These are phyloP conservation scores for Marmota flaviventris DNA, from an alignment of 2,113 vertebrate species.

Conservation along the genomic window DNA sequence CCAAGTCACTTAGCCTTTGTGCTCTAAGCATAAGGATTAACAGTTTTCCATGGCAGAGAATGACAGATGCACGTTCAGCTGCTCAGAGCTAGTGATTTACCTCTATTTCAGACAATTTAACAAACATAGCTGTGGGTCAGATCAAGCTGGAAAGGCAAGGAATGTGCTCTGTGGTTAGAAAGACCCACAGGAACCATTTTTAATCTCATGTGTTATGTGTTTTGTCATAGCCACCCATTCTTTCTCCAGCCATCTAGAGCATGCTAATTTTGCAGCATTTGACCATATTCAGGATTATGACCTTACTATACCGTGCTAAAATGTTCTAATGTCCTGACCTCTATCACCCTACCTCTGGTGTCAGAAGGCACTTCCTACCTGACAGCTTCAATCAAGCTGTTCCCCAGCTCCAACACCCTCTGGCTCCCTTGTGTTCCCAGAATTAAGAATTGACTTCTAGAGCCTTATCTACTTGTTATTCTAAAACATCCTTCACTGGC, in stretches of 20 bases:
- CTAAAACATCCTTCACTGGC: neutral
- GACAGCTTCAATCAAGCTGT: neutral
- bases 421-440: neutral
- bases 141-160: neutral
- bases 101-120: neutral
- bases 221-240: neutral
- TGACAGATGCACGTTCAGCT: rapidly evolving
- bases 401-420: neutral
- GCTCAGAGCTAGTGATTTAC: rapidly evolving
- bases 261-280: neutral
- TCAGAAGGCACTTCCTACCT: neutral
- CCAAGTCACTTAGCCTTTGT: neutral
- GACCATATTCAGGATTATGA: neutral
- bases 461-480: neutral
- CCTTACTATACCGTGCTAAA: neutral
- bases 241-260: neutral
- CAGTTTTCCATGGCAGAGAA: neutral
- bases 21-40: rapidly evolving
- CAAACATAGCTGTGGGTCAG: neutral
- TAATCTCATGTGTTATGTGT: neutral
- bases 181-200: neutral
- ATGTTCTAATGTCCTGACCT: neutral
- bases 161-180: neutral
- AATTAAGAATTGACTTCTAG: neutral
- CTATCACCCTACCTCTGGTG: neutral